phyloP scores from a whole-genome alignment of 2,113 vertebrate species.

The Baryphthengus martii region DNA sequence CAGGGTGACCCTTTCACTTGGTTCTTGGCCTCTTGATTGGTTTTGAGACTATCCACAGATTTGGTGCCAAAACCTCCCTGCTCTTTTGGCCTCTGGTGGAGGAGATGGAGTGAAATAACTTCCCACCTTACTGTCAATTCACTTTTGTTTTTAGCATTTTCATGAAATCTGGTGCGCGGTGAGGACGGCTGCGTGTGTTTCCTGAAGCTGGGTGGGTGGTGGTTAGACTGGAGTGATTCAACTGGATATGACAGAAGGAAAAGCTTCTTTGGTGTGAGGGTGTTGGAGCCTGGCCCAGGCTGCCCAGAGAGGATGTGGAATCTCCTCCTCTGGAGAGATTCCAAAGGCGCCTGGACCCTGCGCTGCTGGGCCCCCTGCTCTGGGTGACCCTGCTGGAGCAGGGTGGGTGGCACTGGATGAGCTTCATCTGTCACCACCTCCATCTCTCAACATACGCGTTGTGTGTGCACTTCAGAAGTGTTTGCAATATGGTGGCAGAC shows the following conservation, averaged over 20 bases:
- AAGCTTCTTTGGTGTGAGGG: neutral
- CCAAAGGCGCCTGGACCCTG: neutral
- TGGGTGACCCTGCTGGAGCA: neutral
- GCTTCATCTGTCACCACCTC: too few relatives aligned
- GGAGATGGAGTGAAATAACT: neutral
- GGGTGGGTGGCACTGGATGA: neutral
- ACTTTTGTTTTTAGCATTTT: neutral
- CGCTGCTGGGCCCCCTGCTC: neutral
- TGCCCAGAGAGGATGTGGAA: neutral
- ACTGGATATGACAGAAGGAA: neutral
- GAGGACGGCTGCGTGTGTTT: neutral
- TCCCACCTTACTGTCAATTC: neutral
- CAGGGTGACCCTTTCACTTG: neutral
- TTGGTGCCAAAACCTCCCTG: neutral
- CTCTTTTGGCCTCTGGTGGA: neutral
- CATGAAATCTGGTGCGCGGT: neutral
- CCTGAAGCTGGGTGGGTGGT: neutral
- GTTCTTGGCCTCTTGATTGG: neutral
- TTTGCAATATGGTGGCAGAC: neutral
- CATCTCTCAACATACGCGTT: fast-evolving
- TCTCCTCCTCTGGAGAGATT: neutral
- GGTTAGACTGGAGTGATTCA: neutral
- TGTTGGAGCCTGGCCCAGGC: neutral
- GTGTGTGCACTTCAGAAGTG: neutral
- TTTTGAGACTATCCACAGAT: neutral